These are phyloP conservation scores for Struthidea cinerea DNA, from an alignment of 2,113 vertebrate species.

Conservation along the genomic window DNA sequence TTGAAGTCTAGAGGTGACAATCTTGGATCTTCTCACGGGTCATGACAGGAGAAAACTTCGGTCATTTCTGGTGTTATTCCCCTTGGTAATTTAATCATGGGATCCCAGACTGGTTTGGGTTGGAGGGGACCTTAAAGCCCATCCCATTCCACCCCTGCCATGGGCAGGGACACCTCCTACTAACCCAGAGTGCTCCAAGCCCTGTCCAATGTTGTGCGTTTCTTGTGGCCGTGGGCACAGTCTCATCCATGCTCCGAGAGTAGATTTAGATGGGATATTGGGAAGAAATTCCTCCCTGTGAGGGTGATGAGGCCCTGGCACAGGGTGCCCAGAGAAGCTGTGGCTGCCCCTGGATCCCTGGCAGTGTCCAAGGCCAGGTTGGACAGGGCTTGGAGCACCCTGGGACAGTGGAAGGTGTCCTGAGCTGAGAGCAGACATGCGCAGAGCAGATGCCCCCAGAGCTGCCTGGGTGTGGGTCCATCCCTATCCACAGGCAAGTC, in stretches of 20 bases:
- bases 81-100: not conserved
- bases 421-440: not conserved
- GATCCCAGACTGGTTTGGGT: not conserved
- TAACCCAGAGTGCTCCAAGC: too few relatives aligned
- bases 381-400: too few relatives aligned
- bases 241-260: too few relatives aligned
- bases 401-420: accelerated
- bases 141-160: accelerated
- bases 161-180: not conserved
- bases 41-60: accelerated
- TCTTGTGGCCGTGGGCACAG: too few relatives aligned
- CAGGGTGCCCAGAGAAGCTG: too few relatives aligned
- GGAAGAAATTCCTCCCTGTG: too few relatives aligned
- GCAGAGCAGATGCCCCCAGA: not conserved
- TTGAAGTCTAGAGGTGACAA: not conserved
- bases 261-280: too few relatives aligned
- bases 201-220: too few relatives aligned
- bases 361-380: too few relatives aligned
- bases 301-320: too few relatives aligned
- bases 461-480: not conserved
- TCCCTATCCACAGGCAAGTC: not conserved
- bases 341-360: too few relatives aligned
- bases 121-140: not conserved
- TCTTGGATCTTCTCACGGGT: not conserved
- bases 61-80: not conserved